Conservation (phyloP, 2,888 invertebrate genomes). For the Prionchulus punctatus region DNA sequence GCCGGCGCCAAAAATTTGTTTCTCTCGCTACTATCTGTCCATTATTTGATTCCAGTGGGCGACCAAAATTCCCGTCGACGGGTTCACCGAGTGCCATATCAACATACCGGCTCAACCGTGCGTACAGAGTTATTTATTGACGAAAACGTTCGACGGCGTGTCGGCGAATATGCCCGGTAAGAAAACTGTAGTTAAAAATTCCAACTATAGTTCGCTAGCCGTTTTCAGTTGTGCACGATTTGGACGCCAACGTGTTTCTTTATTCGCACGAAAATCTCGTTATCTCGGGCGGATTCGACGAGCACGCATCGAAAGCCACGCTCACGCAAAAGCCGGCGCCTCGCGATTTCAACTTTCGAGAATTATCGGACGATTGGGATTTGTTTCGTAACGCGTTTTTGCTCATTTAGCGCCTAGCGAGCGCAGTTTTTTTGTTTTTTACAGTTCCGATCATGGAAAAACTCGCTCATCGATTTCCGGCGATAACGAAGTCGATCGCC, state of each 20-base stretch:
- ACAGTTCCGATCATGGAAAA: conserved; percentile 60
- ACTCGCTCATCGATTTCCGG: conserved; percentile 63
- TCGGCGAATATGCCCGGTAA: conserved; percentile 64
- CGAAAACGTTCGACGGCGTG: conserved; percentile 57
- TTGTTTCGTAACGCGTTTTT: conserved; percentile 71
- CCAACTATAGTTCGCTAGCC: neutral
- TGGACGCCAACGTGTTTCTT: conserved; percentile 70
- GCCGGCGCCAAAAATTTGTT: no score
- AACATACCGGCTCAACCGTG: conserved; percentile 64
- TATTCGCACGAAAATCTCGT: conserved; percentile 36
- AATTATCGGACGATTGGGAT: conserved; percentile 63
- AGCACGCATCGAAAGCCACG: conserved; percentile 15
- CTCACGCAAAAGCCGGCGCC: conserved; percentile 32
- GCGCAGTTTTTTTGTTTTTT: no score
- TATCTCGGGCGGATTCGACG: conserved; percentile 23
- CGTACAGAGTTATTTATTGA: conserved; percentile 80
- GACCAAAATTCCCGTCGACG: conserved; percentile 10
- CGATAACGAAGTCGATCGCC: conserved; percentile 53
- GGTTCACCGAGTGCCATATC: neutral
- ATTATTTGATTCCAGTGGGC: conserved; percentile 7
- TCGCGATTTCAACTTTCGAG: conserved; percentile 33
- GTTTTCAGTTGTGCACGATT: conserved; percentile 60
- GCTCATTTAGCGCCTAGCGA: no score
- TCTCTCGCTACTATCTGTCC: conserved; percentile 4
- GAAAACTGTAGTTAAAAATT: neutral